Conservation (phyloP, 1,140 invertebrate species). For the Musca domestica region DNA sequence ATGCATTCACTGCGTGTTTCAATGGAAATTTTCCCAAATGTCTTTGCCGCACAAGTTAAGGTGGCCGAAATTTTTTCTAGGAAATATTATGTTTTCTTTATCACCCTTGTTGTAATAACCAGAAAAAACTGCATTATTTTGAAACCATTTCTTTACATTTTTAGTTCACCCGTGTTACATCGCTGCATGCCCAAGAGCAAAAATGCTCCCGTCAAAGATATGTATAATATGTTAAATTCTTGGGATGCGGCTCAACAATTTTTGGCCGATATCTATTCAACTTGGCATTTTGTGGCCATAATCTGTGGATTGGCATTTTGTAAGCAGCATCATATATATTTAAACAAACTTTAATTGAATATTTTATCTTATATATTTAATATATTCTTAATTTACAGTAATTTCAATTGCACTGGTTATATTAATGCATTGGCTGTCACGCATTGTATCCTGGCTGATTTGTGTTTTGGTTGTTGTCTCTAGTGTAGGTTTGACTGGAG, state of each 20-base stretch:
- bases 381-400: slow-evolving; percentile 57
- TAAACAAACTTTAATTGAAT: neutral
- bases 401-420: slow-evolving; percentile 80
- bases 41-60: too few relatives aligned
- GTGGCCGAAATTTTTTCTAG: too few relatives aligned
- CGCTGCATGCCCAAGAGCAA: slow-evolving; percentile 76
- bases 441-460: slow-evolving; percentile 82
- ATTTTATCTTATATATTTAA: neutral
- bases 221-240: slow-evolving; percentile 80
- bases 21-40: too few relatives aligned
- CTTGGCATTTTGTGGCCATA: slow-evolving; percentile 81
- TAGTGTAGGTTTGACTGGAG: slow-evolving; percentile 71
- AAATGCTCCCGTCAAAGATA: slow-evolving; percentile 57
- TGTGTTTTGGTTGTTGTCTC: slow-evolving; percentile 75
- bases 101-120: neutral
- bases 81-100: neutral
- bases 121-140: neutral
- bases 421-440: slow-evolving; percentile 79
- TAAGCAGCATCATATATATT: slow-evolving; percentile 56
- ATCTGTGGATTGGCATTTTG: slow-evolving; percentile 78
- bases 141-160: slow-evolving; percentile 31
- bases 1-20: too few relatives aligned
- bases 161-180: slow-evolving; percentile 75
- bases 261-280: slow-evolving; percentile 81
- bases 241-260: slow-evolving; percentile 87